Evolutionary conservation across 2,888 invertebrate genomes (phyloP), one percentile per base, ranked within the genome.

Genomic region (Archaeoteleia sp.): DNA sequence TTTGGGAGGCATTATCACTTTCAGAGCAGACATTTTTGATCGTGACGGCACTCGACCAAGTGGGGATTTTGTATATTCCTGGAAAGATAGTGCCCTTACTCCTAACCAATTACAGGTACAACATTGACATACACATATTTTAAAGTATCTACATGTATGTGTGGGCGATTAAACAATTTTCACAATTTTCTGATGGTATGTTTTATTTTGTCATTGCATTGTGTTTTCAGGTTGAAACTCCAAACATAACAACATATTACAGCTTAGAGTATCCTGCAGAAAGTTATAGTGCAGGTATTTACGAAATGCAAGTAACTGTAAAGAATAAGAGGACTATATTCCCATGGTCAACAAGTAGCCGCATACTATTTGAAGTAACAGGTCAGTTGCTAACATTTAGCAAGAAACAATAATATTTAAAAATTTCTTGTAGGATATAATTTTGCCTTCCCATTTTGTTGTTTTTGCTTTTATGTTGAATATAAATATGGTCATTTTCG

Each of bases 1-100:
- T 9, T 85, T 89, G 49, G 95, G 94, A 13, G 91, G 91, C 2
- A 90, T 89, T 46, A 88, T 94, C 32, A 91, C 90, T 68, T 92
- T 95, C 78, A 89, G 85, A 70, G 92, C 91, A 10, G 87, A 87
- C 67, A 84, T 93, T 14, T 85, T 83, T 25, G 85, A 87, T 30
- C 70, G 74, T 1, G 75, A 85, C 45, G 85, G 84, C 9, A 67
- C 68, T 0, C 73, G 79, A 42, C 83, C 86, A 4, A 86, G 86
- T 2, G 89, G 87, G 10, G 78, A 74, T 0, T 93, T 89, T 85
- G 84, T 78, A 23, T 91, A 87, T 78, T 70, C 51, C 2, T 94
- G 92, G 89, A 79, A 75, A 58, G 93, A 93, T 82, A 87, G 90
- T 86, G 89, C 87, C 0, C 84, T 89, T 8, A 87, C 86, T 6